These are phyloP conservation scores for Branchipolynoe longqiensis DNA, from an alignment of 2,888 invertebrate species.

Conservation along the genomic window DNA sequence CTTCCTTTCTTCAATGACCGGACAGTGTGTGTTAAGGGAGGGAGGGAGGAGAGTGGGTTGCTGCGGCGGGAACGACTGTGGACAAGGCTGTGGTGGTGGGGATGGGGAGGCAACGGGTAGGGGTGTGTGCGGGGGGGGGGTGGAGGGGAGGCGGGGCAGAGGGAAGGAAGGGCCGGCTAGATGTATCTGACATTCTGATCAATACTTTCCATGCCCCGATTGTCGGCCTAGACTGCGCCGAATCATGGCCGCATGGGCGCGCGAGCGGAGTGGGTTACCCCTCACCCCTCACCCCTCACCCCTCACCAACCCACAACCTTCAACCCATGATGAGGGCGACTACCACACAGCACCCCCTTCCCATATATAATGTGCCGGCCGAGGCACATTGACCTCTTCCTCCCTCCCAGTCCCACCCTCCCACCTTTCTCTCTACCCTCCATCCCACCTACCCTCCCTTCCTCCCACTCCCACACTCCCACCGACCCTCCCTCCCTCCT, in stretches of 20 bases:
- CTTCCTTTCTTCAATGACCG: too few species aligned
- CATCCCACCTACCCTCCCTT: not conserved
- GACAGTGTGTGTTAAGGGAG: too few species aligned
- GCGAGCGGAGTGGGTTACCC: not conserved
- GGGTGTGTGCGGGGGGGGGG: not conserved
- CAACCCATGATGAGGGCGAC: not conserved
- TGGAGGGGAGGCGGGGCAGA: not conserved
- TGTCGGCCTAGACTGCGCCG: slow-evolving; percentile 26
- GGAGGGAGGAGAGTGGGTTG: too few species aligned
- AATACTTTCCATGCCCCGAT: slow-evolving; percentile 47
- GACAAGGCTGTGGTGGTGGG: not conserved
- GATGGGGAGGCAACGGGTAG: not conserved
- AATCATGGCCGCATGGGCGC: slow-evolving; percentile 20
- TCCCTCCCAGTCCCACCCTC: too few species aligned
- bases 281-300: not conserved
- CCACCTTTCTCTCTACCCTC: not conserved
- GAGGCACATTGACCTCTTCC: not conserved
- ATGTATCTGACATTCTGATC: slow-evolving; percentile 50
- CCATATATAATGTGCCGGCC: not conserved
- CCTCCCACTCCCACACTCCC: not conserved
- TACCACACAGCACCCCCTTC: not conserved
- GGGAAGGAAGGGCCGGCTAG: slow-evolving; percentile 24
- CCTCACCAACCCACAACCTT: not conserved
- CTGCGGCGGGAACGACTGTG: not conserved
- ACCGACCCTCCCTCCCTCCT: not conserved